These are phyloP conservation scores for Sebastes reedi DNA, from an alignment of 2,797 vertebrate genomes.

Conservation along the genomic window DNA sequence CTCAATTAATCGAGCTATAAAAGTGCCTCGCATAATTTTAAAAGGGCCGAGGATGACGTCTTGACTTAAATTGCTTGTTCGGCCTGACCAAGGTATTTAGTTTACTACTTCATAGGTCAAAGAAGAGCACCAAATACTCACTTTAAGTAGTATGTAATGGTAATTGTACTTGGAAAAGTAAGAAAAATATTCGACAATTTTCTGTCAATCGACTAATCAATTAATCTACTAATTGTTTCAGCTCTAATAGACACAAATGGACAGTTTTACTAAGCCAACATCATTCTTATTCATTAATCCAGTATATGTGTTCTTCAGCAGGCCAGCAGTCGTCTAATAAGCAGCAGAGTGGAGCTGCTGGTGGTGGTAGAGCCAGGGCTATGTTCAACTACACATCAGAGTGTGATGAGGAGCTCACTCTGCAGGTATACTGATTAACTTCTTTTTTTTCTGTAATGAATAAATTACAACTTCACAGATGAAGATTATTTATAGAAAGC, in stretches of 20 bases:
- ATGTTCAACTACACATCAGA: slow-evolving; percentile 87
- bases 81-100: background rate
- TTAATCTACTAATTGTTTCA: background rate
- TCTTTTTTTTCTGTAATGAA: fast-evolving
- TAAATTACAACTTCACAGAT: background rate
- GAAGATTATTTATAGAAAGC: background rate
- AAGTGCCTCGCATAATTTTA: background rate
- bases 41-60: background rate
- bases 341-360: slow-evolving; percentile 34
- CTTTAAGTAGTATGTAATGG: background rate
- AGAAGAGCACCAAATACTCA: background rate
- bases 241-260: background rate
- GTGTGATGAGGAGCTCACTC: slow-evolving; percentile 90
- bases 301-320: background rate
- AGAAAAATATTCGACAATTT: too few relatives aligned
- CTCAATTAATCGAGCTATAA: background rate
- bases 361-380: slow-evolving; percentile 83
- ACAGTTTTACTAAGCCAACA: background rate
- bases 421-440: slow-evolving; percentile 71
- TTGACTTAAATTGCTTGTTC: background rate
- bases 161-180: background rate
- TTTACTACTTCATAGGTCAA: background rate
- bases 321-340: slow-evolving; percentile 59
- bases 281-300: background rate
- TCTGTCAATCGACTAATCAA: background rate